phyloP scores from a whole-genome alignment of 2,797 vertebrate genomes.

The Gymnocypris eckloni region DNA sequence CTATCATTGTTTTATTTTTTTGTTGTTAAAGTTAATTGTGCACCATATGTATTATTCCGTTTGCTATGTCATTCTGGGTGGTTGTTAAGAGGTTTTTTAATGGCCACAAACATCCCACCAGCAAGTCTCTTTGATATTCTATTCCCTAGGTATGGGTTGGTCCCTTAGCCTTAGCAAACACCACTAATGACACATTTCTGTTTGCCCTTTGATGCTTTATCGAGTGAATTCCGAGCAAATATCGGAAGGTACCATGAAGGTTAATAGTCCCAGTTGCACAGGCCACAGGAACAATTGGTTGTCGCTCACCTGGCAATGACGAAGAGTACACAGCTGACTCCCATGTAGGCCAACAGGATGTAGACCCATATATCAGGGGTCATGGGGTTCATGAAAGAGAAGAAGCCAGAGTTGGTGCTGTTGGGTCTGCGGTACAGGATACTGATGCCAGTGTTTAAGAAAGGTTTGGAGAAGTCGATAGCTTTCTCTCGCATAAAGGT shows the following conservation, averaged over 20 bases:
- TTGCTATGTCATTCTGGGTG: background rate
- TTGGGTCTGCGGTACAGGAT: constrained; percentile 97
- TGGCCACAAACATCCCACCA: background rate
- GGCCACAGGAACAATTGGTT: background rate
- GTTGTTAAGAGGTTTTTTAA: background rate
- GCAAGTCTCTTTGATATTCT: background rate
- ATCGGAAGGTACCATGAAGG: constrained; percentile 22
- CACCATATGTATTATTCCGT: background rate
- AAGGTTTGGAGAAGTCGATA: constrained; percentile 98
- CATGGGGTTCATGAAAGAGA: constrained; percentile 98
- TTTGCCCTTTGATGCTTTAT: constrained; percentile 18
- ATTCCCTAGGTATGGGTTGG: background rate
- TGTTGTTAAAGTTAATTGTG: background rate
- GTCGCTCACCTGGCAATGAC: constrained; percentile 94
- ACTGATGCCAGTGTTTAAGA: constrained; percentile 96
- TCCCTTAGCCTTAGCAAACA: constrained; percentile 3
- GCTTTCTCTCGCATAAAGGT: constrained; percentile 95
- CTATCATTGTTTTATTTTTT: background rate
- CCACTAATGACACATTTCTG: background rate
- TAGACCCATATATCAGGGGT: constrained; percentile 99
- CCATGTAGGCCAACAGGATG: constrained; percentile 95
- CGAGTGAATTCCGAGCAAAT: constrained; percentile 22
- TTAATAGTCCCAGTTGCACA: background rate
- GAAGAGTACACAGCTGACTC: constrained; percentile 99
- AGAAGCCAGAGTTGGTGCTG: constrained; percentile 93